Evolutionary conservation across 2,888 invertebrate genomes (phyloP).

Genomic region (Acrobasis suavella): DNA sequence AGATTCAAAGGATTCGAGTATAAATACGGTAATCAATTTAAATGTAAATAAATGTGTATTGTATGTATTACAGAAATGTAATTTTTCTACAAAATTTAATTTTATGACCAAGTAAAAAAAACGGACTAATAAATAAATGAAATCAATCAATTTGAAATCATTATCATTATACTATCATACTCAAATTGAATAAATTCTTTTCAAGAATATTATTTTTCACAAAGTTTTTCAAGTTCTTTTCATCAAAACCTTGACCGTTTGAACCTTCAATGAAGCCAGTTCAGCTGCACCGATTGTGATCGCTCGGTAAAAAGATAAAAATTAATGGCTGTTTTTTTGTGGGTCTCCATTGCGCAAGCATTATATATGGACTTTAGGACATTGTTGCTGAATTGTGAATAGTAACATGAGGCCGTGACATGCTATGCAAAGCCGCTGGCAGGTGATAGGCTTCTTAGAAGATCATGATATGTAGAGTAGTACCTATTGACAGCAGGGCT

Average conservation of each 20-base stretch:
- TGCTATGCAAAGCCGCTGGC: not conserved
- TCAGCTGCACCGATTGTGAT: constrained; percentile 6
- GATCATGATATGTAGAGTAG: not conserved
- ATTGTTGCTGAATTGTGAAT: not conserved
- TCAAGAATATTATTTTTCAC: not conserved
- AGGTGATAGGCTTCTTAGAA: not conserved
- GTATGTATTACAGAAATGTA: no score
- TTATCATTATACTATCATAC: no score
- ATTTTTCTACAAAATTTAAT: no score
- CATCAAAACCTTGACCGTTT: not conserved
- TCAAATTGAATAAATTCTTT: not conserved
- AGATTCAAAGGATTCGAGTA: no score
- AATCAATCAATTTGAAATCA: no score
- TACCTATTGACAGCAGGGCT: not conserved
- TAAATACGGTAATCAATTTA: no score
- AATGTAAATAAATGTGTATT: no score
- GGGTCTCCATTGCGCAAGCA: not conserved
- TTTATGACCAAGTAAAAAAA: no score
- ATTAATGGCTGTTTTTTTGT: constrained; percentile 5
- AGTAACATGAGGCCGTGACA: not conserved
- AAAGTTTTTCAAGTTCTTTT: not conserved
- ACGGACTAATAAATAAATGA: no score
- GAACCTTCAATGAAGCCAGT: not conserved
- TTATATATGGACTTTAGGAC: constrained; percentile 1
- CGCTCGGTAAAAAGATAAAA: constrained; percentile 4